phyloP scores from a whole-genome alignment of 2,888 invertebrate species.

The Clostera curtula region DNA sequence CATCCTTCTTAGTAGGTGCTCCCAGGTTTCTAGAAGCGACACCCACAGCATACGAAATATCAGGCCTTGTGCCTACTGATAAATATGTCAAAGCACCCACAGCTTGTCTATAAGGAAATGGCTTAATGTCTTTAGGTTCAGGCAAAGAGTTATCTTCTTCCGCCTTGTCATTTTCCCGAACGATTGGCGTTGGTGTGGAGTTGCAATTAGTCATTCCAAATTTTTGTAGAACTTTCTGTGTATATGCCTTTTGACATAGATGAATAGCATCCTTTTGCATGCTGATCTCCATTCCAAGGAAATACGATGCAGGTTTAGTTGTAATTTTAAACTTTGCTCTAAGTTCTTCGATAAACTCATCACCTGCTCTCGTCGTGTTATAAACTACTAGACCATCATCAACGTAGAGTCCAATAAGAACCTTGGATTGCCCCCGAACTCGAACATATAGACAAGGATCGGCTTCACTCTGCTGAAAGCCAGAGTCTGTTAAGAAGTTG shows the following conservation, averaged over 20 bases:
- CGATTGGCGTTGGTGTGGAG: background rate
- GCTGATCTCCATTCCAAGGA: background rate
- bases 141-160: too few relatives aligned
- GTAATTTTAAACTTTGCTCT: too few relatives aligned
- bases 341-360: background rate
- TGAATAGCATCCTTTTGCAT: background rate
- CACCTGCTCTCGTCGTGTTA: background rate
- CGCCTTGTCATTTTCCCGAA: too few relatives aligned
- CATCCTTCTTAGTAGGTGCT: background rate
- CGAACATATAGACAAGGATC: background rate
- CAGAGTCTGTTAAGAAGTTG: background rate
- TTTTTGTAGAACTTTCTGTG: background rate
- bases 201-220: background rate
- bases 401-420: too few relatives aligned
- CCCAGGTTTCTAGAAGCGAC: background rate
- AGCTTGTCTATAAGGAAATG: background rate
- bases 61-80: background rate
- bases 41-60: too few relatives aligned
- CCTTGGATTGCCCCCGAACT: background rate
- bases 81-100: background rate
- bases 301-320: background rate
- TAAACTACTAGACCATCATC: background rate
- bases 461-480: background rate
- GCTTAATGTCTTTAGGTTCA: background rate
- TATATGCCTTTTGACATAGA: background rate